Conservation (phyloP, 2,113 vertebrate genomes). For the Ciconia stormi region DNA sequence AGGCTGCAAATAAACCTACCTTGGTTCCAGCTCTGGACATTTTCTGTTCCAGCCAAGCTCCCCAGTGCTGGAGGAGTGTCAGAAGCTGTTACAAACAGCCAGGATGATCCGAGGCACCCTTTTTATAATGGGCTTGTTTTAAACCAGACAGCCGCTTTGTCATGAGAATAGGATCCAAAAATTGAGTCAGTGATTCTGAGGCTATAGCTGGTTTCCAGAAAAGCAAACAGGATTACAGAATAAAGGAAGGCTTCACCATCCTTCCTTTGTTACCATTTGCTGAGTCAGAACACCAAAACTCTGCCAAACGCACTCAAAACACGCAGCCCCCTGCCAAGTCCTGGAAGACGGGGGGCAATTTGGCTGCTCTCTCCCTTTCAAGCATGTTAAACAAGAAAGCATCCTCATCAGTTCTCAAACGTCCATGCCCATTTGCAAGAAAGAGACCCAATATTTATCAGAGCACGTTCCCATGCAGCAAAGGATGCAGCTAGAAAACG, state of each 20-base stretch:
- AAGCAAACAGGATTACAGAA: constrained; percentile 90
- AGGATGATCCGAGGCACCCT: constrained; percentile 54
- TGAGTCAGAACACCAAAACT: constrained; percentile 76
- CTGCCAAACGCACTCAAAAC: constrained; percentile 69
- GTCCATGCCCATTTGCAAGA: not conserved
- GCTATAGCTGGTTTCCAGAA: constrained; percentile 90
- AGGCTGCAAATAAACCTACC: constrained; percentile 61
- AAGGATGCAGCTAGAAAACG: not conserved
- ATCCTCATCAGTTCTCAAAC: not conserved
- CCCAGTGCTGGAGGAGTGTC: constrained; percentile 46
- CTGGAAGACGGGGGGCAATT: not conserved
- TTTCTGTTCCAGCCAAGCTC: constrained; percentile 46
- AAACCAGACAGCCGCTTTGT: constrained; percentile 89
- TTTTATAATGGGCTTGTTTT: constrained; percentile 85
- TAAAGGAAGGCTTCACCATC: constrained; percentile 77
- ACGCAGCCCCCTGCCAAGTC: not conserved
- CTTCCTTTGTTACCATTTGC: constrained; percentile 72
- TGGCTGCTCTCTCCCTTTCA: not conserved
- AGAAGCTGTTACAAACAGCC: constrained; percentile 61
- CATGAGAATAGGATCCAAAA: constrained; percentile 97
- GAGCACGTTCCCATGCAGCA: accelerated
- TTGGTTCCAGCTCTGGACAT: constrained; percentile 76
- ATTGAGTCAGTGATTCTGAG: constrained; percentile 94
- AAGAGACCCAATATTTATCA: not conserved
- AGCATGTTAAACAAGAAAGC: not conserved